Evolutionary conservation across 2,797 vertebrate species (phyloP), one percentile per base, ranked within the genome.

Genomic region (Parotocinclus haroldoi): DNA sequence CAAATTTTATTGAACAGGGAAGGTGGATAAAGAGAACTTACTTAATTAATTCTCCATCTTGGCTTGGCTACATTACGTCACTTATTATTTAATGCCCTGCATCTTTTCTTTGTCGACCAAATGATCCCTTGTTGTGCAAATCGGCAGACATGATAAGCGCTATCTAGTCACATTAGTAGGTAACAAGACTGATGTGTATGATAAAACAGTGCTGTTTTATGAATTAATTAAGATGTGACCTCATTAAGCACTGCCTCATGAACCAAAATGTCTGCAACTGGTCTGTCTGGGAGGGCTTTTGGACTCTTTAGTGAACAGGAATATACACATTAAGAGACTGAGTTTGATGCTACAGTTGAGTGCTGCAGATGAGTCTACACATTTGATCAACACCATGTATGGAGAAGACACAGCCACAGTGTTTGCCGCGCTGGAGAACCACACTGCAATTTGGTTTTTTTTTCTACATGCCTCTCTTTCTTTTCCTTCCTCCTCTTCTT

Each of bases 381-480:
- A 62, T 46, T 45, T 62, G 46, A 72, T 67, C 69, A 72, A 49
- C 63, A 52, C 70, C 48, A 17, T 66, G 67, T 46, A 54, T 56
- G 45, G 73, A 69, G 76, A 73, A 76, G 78, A 76, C 76, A 79
- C 76, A 82, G 73, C 58, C 79, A 75, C 67, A 81, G 77, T 73
- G 76, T 83, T 88, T 89, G 87, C 82, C 87, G 89, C 86, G 86
- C 87, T 82, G 64, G 10, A 10, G 81, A 88, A 79, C 76, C 75
- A 82, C 83, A 75, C 79, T 57, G 71, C 76, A 79, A 58, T 78
- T 84, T 88, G 79, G 77, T 84, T 76, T 79, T 83, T 81, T 83
- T 82, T 82, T 78, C 74, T 50, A 53, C 36, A 13, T 68, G 54
- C 62, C 52, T 51, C 51, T 63, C 63, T 58, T 48, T 40, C 16